phyloP scores from a whole-genome alignment of 2,797 vertebrate genomes.

The Anomalospiza imberbis region DNA sequence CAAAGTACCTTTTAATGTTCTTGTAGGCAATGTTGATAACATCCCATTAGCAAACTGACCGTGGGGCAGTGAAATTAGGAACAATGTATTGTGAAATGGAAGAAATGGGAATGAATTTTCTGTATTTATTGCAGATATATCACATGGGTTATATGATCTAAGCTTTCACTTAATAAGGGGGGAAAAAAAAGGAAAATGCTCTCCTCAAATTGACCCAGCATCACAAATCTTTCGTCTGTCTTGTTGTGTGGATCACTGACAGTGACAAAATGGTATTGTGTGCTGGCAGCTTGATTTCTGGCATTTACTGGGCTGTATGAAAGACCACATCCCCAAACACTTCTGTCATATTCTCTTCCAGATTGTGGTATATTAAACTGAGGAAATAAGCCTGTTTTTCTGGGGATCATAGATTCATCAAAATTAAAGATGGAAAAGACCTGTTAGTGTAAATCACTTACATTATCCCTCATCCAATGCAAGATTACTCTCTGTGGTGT shows the following conservation, averaged over 20 bases:
- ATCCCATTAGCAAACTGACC: neutral
- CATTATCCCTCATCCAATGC: conserved; percentile 6
- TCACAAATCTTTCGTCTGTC: neutral
- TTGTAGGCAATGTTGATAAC: neutral
- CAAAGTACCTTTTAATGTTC: neutral
- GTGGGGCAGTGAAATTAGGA: neutral
- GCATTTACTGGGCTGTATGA: neutral
- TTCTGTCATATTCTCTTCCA: conserved; percentile 36
- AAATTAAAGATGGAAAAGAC: conserved; percentile 54
- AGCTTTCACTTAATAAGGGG: neutral
- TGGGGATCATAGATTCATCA: conserved; percentile 9
- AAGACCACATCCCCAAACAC: conserved; percentile 29
- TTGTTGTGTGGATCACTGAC: neutral
- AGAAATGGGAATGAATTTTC: neutral
- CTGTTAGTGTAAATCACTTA: conserved; percentile 26
- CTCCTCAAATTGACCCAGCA: fast-evolving
- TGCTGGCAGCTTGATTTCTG: conserved; percentile 24
- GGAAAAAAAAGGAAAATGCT: fast-evolving
- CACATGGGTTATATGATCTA: neutral
- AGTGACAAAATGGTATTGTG: conserved; percentile 2
- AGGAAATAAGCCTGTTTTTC: conserved; percentile 22
- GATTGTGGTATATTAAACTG: conserved; percentile 25
- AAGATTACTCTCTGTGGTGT: conserved; percentile 13
- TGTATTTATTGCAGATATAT: neutral
- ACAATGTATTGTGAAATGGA: fast-evolving